These are phyloP conservation scores for Epizoanthus fatuus DNA, from an alignment of 92 coral and sea anemone species.

Conservation along the genomic window DNA sequence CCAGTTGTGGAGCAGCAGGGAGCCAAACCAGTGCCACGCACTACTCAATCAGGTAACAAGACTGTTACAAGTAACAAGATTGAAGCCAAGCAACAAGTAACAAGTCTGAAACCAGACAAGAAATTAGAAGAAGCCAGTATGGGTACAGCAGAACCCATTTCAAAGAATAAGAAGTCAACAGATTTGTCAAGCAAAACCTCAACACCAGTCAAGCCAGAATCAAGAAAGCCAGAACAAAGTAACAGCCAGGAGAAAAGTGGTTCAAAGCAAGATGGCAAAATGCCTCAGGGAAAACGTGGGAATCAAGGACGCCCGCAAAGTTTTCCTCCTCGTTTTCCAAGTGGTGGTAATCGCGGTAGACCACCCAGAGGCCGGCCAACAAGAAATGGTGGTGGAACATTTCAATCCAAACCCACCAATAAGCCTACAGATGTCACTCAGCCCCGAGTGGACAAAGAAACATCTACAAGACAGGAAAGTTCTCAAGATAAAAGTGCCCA, in stretches of 20 bases:
- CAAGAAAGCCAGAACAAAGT: constrained; percentile 67
- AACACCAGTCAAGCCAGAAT: constrained; percentile 76
- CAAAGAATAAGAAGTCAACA: constrained; percentile 37
- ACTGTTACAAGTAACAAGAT: constrained; percentile 10
- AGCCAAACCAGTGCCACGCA: neutral
- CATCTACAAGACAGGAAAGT: constrained; percentile 53
- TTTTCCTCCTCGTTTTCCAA: constrained; percentile 39
- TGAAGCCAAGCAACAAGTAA: constrained; percentile 34
- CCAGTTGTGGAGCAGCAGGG: constrained; percentile 18
- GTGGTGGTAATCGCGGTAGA: constrained; percentile 17
- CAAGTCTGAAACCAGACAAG: constrained; percentile 40
- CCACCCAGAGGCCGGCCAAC: constrained; percentile 35
- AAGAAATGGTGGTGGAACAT: constrained; percentile 24
- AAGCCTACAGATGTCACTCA: constrained; percentile 59
- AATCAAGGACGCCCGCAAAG: constrained; percentile 3
- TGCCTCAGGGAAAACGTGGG: constrained; percentile 41
- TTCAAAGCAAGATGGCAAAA: constrained; percentile 75
- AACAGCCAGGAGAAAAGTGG: constrained; percentile 67
- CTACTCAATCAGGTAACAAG: constrained; percentile 14
- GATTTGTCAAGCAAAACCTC: constrained; percentile 25
- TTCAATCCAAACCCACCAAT: constrained; percentile 24
- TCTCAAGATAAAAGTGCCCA: constrained; percentile 70
- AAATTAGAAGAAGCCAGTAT: constrained; percentile 27
- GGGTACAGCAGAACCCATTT: constrained; percentile 34
- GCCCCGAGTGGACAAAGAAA: constrained; percentile 66